Evolutionary conservation across 2,888 invertebrate species (phyloP).

Genomic region (Microctonus brassicae): DNA sequence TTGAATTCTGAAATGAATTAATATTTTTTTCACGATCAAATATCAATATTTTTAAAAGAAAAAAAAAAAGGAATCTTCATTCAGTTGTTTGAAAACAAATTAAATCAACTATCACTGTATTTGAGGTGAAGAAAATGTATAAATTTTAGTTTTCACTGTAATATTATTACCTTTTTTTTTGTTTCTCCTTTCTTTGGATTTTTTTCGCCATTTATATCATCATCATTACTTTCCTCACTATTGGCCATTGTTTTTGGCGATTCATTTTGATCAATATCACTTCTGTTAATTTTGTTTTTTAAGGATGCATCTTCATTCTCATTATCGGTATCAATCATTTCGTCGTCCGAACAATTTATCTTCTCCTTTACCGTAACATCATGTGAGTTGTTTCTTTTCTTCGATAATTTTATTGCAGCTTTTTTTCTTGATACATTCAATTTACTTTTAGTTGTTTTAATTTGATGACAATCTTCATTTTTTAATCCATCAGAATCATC

Average conservation of each 20-base stretch:
- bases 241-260: neutral
- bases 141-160: too few species aligned
- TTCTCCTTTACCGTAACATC: too few species aligned
- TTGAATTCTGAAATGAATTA: neutral
- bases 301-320: neutral
- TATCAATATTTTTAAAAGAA: too few species aligned
- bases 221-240: neutral
- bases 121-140: too few species aligned
- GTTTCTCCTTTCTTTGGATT: conserved; percentile 33
- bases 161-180: conserved; percentile 16
- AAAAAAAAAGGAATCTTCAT: too few species aligned
- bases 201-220: conserved; percentile 5
- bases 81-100: too few species aligned
- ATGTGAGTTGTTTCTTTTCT: too few species aligned
- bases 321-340: neutral
- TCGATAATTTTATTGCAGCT: too few species aligned
- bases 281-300: conserved; percentile 27
- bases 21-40: conserved; percentile 39
- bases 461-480: neutral
- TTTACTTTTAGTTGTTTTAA: neutral
- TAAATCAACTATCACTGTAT: too few species aligned
- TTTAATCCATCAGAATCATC: neutral
- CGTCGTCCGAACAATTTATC: neutral
- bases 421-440: neutral
- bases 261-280: conserved; percentile 36